Percentiles rank a stretch among this genome's conserved stretches.
phyloP scores from a whole-genome alignment of 2,113 vertebrate genomes.

The Rhizomys pruinosus region DNA sequence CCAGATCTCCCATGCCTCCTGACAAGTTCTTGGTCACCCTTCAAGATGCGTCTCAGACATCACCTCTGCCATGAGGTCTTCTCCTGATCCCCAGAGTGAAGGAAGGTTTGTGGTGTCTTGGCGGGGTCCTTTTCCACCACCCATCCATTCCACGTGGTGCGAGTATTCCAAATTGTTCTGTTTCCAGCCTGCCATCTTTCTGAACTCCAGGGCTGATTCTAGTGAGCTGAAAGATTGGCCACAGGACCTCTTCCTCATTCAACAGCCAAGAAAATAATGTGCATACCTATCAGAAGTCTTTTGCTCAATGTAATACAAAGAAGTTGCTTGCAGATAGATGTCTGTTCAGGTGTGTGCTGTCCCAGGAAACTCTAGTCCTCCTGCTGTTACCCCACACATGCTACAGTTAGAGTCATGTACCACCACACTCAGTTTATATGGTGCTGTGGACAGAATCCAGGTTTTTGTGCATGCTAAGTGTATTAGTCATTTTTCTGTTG shows the following conservation, averaged over 20 bases:
- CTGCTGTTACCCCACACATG: no score
- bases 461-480: no score
- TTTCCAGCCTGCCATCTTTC: background rate
- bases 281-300: background rate
- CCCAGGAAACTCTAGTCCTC: no score
- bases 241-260: background rate
- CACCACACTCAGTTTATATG: no score
- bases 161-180: background rate
- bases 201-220: background rate
- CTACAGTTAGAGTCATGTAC: no score
- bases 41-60: background rate
- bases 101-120: background rate
- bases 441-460: no score
- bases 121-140: accelerated
- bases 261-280: background rate
- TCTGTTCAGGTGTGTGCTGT: background rate
- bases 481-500: no score
- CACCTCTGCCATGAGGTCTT: background rate
- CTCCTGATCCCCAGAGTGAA: background rate
- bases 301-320: background rate
- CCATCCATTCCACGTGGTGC: accelerated
- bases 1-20: background rate
- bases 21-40: background rate
- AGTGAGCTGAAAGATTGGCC: background rate
- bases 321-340: background rate